Evolutionary conservation across 2,797 vertebrate genomes (phyloP).

Genomic region (Hemibagrus guttatus): DNA sequence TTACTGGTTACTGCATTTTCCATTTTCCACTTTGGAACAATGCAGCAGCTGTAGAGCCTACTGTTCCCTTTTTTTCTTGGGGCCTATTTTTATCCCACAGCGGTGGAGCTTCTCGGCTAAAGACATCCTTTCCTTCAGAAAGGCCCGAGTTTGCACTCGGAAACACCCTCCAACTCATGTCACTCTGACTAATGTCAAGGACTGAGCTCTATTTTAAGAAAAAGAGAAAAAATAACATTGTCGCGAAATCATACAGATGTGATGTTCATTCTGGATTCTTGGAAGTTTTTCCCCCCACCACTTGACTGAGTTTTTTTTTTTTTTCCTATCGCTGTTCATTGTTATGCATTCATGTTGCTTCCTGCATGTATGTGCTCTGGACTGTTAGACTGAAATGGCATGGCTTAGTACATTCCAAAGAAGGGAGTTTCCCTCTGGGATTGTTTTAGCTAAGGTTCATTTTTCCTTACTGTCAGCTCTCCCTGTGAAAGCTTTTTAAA

Average conservation of each 20-base stretch:
- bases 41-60: slow-evolving; percentile 45
- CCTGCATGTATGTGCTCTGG: slow-evolving; percentile 1
- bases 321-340: not conserved
- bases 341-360: not conserved
- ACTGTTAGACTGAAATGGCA: slow-evolving; percentile 18
- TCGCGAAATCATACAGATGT: not conserved
- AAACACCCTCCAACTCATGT: slow-evolving; percentile 41
- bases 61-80: slow-evolving; percentile 37
- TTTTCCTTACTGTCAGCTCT: slow-evolving; percentile 15
- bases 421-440: slow-evolving; percentile 40
- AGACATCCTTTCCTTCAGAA: slow-evolving; percentile 62
- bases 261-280: not conserved
- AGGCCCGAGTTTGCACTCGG: slow-evolving; percentile 35
- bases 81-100: slow-evolving; percentile 64
- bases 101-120: slow-evolving; percentile 62
- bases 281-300: not conserved
- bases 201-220: slow-evolving; percentile 32
- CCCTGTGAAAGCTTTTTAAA: slow-evolving; percentile 5
- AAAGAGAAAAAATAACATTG: not conserved
- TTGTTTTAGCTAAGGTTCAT: slow-evolving; percentile 9
- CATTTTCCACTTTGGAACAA: slow-evolving; percentile 50
- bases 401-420: slow-evolving; percentile 36
- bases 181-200: slow-evolving; percentile 45
- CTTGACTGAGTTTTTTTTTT: not conserved
- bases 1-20: slow-evolving; percentile 49